Evolutionary conservation across 2,888 invertebrate species (phyloP).

Genomic region (Brachyptera risi): DNA sequence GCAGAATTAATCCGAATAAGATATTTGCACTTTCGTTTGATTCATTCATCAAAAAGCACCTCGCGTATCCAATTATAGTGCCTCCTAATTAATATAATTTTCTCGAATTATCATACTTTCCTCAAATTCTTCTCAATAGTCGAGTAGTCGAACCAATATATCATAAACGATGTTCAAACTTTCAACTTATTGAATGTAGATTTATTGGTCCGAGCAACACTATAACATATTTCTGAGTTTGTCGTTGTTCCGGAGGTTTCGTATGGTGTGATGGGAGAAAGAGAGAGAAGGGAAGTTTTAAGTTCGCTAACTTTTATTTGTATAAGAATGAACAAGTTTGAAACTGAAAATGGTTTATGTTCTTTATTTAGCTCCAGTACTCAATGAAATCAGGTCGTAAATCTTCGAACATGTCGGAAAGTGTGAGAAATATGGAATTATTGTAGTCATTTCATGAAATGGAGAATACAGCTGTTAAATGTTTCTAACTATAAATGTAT

Average conservation of each 20-base stretch:
- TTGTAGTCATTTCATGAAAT: neutral
- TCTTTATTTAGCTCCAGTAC: constrained; percentile 12
- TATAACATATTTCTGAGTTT: neutral
- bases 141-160: too few relatives aligned
- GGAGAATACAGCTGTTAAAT: constrained; percentile 9
- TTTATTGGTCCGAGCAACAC: neutral
- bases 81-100: too few relatives aligned
- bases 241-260: neutral
- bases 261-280: too few relatives aligned
- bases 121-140: too few relatives aligned
- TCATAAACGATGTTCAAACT: neutral
- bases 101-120: too few relatives aligned
- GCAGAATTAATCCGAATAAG: too few relatives aligned
- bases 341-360: constrained; percentile 21
- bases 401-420: constrained; percentile 3
- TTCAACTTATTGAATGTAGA: neutral
- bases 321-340: constrained; percentile 10
- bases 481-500: neutral
- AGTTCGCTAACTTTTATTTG: constrained; percentile 10
- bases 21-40: too few relatives aligned
- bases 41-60: too few relatives aligned
- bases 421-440: constrained; percentile 10
- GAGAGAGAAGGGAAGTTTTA: neutral
- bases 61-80: too few relatives aligned
- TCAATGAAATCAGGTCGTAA: constrained; percentile 13